Base-by-base conservation (phyloP, 2,113 vertebrate genomes). In the Stictonetta naevosa region DNA sequence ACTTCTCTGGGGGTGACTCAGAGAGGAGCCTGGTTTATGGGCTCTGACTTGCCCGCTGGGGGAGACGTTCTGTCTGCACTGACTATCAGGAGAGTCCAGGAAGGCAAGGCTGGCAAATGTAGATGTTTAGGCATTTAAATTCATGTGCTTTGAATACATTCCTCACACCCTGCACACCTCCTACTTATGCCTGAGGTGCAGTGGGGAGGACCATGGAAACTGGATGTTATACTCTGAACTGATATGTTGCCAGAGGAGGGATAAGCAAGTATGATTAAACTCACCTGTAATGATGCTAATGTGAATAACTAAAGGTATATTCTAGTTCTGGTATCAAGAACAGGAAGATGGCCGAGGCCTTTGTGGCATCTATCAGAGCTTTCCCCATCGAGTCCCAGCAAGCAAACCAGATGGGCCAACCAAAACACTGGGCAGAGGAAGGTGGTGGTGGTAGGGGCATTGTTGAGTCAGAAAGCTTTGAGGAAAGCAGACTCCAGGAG, bases 61-160 rank as follows among this genome's bases (percentile, higher is more conserved):
- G 71, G 74, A 96, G 94, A 96, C 71, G 1, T 81, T 93, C 78
- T 92, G 93, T 95, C 93, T 96, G 86, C 86, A 12, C 60, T 25
- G 34, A 85, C 71, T 95, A 10, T 73, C 81, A 89, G 60, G 86
- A 77, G 73, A 90, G 77, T 56, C 81, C 68, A 82, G 66, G 59
- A 56, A 87, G 31, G 80, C 48, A 86, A 78, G 73, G 66, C 93
- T 92, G 91, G 93, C 73, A 87, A 93, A 96, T 3, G 2, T 48
- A 90, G 88, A 28, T 56, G 18, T 78, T 94, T 84, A 88, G 38
- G 73, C 44, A 93, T 96, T 92, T 80, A 93, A 89, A 89, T 89
- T 34, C 50, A 56, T 42, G n/a, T 76, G 68, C 34, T 84, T 76
- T 93, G 86, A 86, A 79, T 84, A 73, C 44, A 56, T 82, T 95